These are phyloP conservation scores for Mus caroli DNA, from an alignment of 2,797 vertebrate species.

Conservation along the genomic window DNA sequence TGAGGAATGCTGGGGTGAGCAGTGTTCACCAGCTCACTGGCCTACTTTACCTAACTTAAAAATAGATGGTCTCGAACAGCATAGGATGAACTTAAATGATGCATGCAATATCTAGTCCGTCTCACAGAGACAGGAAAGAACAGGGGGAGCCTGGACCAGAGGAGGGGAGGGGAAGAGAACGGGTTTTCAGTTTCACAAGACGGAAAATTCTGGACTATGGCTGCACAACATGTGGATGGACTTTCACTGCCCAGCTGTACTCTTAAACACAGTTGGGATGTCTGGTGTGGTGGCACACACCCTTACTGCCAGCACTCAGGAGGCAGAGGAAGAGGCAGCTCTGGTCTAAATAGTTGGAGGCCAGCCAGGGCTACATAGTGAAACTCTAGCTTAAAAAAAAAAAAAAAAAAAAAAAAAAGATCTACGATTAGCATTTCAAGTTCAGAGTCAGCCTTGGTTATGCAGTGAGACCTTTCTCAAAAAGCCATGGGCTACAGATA, in stretches of 20 bases:
- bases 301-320: not conserved
- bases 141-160: not conserved
- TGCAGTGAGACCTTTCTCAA: not conserved
- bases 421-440: not conserved
- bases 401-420: not conserved
- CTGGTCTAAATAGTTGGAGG: not conserved
- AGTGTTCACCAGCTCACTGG: not conserved
- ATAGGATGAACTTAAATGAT: not conserved
- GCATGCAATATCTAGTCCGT: not conserved
- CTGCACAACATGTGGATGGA: not conserved
- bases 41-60: not conserved
- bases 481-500: not conserved
- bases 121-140: conserved; percentile 5
- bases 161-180: not conserved
- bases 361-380: not conserved
- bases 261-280: not conserved
- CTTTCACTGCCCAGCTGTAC: not conserved
- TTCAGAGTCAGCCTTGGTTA: not conserved
- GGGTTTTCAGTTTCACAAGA: not conserved
- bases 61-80: not conserved
- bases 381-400: not conserved
- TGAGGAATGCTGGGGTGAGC: not conserved
- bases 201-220: not conserved
- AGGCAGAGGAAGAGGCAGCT: not conserved
- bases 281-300: not conserved